Base-by-base conservation (phyloP, 2,888 invertebrate species). In the Eulithis prunata region DNA sequence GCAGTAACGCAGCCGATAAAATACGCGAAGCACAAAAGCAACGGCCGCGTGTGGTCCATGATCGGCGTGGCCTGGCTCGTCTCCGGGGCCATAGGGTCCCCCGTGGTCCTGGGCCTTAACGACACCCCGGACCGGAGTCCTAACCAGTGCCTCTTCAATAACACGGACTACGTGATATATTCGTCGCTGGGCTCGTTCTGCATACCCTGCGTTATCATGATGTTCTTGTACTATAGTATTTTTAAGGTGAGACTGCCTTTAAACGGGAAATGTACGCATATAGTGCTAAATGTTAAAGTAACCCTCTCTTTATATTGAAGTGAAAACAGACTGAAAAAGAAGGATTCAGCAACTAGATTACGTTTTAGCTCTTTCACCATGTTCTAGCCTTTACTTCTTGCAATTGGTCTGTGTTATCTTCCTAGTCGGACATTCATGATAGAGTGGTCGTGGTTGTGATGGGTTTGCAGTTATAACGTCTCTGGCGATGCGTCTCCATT, bases 1-100 rank as follows among this genome's bases (percentile, higher is more conserved):
- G 99, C 99, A 74, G 99, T 99, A 75, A 99, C 99, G 32, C 97
- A 98, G 88, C 99, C 99, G 80, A 99, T 99, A 85, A 98, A 99
- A 91, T 99, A 99, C 94, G 98, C 99, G 70, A 98, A 98, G 85
- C 99, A 99, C 94, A 98, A 98, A 94, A 99, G 98, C 94, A 98
- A 97, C 91, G 95, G 96, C 57, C 96, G 99, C 70, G 98, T 99
- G 60, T 97, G 97, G 95, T 92, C 98, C 84, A 99, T 99, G 84
- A 98, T 99, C 80, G 96, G 96, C 41, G 94, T 99, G 70, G 99
- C 99, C 46, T 99, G 99, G 99, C 95, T 97, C 78, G 97, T 99
- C 83, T 93, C 93, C 1, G 96, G 97, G 3, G 97, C 98, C 64
- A 99, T 99, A 76, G 99, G 99, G 51, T 97, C 98, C 38, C 99